phyloP scores from a whole-genome alignment of 2,113 vertebrate genomes.

The Hoplias malabaricus region DNA sequence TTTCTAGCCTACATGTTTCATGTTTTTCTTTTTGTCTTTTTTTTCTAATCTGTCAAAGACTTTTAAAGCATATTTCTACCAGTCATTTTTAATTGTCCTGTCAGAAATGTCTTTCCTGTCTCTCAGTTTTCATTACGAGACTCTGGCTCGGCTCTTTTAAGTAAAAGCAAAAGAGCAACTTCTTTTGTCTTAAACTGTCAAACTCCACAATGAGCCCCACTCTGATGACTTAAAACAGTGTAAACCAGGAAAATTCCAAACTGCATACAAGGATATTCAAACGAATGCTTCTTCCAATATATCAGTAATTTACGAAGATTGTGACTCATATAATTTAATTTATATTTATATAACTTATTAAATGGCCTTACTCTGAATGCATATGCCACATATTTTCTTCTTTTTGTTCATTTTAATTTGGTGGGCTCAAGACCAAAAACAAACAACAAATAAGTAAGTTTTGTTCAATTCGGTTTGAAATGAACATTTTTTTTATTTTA shows the following conservation, averaged over 20 bases:
- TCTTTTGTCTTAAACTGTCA: neutral
- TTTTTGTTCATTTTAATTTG: too few species aligned
- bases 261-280: neutral
- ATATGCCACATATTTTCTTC: neutral
- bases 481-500: too few species aligned
- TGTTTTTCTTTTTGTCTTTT: too few species aligned
- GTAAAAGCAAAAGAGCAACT: neutral
- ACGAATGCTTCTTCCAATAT: neutral
- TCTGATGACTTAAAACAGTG: neutral
- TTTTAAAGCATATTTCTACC: neutral
- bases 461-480: too few species aligned
- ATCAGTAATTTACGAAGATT: neutral
- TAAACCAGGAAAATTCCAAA: neutral
- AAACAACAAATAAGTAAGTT: too few species aligned
- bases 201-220: neutral
- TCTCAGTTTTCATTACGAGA: neutral
- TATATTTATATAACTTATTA: neutral
- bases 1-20: neutral
- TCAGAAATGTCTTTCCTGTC: neutral
- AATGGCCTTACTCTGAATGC: neutral
- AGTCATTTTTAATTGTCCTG: neutral
- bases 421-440: too few species aligned
- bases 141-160: neutral
- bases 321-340: neutral
- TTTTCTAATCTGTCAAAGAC: neutral